These are phyloP conservation scores for Dendrolimus kikuchii DNA, from an alignment of 1,140 invertebrate genomes.

Conservation along the genomic window DNA sequence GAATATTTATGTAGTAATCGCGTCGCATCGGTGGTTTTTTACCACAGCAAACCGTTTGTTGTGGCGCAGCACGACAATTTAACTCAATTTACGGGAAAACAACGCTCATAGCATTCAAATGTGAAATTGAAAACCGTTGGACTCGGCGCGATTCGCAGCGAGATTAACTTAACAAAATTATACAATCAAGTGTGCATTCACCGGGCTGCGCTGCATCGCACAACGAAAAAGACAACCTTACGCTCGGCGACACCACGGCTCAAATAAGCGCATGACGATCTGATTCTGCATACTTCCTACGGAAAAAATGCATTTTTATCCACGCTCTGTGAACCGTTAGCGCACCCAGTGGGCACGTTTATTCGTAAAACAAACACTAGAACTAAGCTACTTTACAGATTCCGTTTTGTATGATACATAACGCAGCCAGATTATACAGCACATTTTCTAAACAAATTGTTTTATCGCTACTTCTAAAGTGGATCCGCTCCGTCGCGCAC, in stretches of 20 bases:
- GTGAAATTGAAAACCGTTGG: slow-evolving; percentile 33
- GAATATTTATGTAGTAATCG: slow-evolving; percentile 28
- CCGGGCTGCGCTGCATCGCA: slow-evolving; percentile 8
- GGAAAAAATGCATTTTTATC: slow-evolving; percentile 27
- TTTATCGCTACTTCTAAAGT: slow-evolving; percentile 55
- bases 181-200: slow-evolving; percentile 36
- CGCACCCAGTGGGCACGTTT: slow-evolving; percentile 28
- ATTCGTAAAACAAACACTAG: slow-evolving; percentile 30
- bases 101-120: slow-evolving; percentile 23
- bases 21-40: slow-evolving; percentile 1
- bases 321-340: slow-evolving; percentile 18
- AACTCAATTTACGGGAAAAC: slow-evolving; percentile 27
- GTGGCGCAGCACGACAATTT: slow-evolving; percentile 7
- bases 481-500: slow-evolving; percentile 44
- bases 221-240: slow-evolving; percentile 10
- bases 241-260: slow-evolving; percentile 1
- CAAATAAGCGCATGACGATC: slow-evolving; percentile 13
- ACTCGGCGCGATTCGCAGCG: slow-evolving; percentile 21
- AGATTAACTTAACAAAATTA: slow-evolving; percentile 39
- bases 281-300: slow-evolving; percentile 18
- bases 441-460: slow-evolving; percentile 60
- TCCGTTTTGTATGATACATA: slow-evolving; percentile 22
- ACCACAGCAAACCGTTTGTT: slow-evolving; percentile 3
- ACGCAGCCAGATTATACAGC: slow-evolving; percentile 33
- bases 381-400: slow-evolving; percentile 30